These are phyloP conservation scores for Halcyon chelicuti DNA, from an alignment of 2,797 vertebrate species.

Conservation along the genomic window DNA sequence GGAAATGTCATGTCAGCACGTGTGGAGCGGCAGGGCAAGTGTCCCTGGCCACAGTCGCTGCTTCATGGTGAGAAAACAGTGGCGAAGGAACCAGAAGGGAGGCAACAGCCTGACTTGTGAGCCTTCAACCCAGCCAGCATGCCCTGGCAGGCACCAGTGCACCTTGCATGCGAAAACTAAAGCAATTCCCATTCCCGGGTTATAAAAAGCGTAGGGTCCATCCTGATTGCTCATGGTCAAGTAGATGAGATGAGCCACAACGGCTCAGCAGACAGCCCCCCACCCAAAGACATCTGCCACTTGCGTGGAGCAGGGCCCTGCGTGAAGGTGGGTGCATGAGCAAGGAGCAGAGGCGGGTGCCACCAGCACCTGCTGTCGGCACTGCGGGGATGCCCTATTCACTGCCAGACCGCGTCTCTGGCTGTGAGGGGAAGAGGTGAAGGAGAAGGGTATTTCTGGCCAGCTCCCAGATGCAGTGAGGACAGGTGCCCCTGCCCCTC, in stretches of 20 bases:
- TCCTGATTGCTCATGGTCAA: neutral
- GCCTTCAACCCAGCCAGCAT: neutral
- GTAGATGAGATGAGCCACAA: neutral
- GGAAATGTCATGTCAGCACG: slow-evolving; percentile 2
- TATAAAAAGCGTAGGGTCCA: neutral
- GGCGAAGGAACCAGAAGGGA: neutral
- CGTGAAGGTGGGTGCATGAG: accelerated
- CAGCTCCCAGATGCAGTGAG: too few relatives aligned
- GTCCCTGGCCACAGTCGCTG: neutral
- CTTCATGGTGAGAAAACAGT: neutral
- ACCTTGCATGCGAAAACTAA: too few relatives aligned
- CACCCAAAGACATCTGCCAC: accelerated
- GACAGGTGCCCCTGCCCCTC: neutral
- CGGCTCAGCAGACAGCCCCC: accelerated
- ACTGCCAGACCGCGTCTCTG: neutral
- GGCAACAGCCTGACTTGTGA: neutral
- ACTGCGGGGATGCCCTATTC: neutral
- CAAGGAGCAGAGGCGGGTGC: too few relatives aligned
- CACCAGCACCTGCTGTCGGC: too few relatives aligned
- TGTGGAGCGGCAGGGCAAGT: neutral
- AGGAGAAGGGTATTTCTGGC: neutral
- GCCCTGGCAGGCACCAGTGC: neutral
- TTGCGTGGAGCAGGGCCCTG: neutral
- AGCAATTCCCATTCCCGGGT: neutral
- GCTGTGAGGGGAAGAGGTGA: neutral